phyloP scores from a whole-genome alignment of 2,113 vertebrate genomes.

The Oriolus oriolus region DNA sequence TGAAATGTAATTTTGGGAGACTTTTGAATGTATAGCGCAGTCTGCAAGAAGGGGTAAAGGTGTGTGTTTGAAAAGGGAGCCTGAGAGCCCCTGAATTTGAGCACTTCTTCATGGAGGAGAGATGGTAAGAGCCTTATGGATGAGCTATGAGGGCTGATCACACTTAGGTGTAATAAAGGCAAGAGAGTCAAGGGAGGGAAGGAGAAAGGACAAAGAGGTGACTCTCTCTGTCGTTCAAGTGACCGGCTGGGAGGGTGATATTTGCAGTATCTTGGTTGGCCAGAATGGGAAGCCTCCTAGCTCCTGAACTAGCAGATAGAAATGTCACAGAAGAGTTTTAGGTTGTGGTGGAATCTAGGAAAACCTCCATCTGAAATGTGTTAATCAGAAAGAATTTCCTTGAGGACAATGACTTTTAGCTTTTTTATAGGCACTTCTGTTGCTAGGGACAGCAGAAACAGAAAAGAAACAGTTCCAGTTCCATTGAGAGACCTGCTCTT shows the following conservation, averaged over 20 bases:
- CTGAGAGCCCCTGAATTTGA: neutral
- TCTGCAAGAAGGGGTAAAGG: neutral
- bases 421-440: neutral
- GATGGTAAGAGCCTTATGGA: neutral
- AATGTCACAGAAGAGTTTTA: neutral
- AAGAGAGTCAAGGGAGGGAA: neutral
- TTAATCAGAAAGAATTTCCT: neutral
- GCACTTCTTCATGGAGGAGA: neutral
- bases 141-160: neutral
- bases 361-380: neutral
- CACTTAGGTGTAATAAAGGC: neutral
- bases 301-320: neutral
- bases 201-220: neutral
- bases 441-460: neutral
- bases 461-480: neutral
- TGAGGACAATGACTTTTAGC: neutral
- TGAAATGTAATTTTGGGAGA: neutral
- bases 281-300: neutral
- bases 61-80: neutral
- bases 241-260: neutral
- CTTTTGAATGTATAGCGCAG: neutral
- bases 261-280: neutral
- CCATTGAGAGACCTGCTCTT: neutral
- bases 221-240: neutral
- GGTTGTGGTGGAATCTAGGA: neutral